Percentiles rank a stretch among this genome's conserved stretches.
Evolutionary conservation across 2,888 invertebrate species (phyloP).

Genomic region (Hypselothyrea guttata): DNA sequence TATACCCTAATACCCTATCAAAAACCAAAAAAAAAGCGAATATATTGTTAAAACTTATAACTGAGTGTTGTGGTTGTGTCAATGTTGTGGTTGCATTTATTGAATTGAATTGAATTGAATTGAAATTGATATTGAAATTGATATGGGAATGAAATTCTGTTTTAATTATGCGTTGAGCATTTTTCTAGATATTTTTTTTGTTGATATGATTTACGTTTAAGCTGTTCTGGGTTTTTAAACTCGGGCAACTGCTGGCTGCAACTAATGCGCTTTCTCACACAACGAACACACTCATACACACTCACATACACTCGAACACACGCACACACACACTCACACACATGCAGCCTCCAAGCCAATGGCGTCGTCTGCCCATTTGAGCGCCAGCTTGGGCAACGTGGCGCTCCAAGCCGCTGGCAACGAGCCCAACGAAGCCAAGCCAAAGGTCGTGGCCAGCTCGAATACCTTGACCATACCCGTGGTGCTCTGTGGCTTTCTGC

Average conservation of each 20-base stretch:
- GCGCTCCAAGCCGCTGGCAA: background rate
- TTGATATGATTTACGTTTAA: conserved; percentile 13
- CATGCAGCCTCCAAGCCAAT: conserved; percentile 19
- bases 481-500: conserved; percentile 83
- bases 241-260: conserved; percentile 29
- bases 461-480: conserved; percentile 81
- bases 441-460: conserved; percentile 23
- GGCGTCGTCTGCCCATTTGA: conserved; percentile 31
- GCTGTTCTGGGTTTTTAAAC: too few relatives aligned
- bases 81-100: conserved; percentile 82
- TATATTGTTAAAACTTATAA: conserved; percentile 32
- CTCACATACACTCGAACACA: conserved; percentile 3
- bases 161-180: too few relatives aligned
- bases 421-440: conserved; percentile 14
- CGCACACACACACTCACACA: conserved; percentile 1
- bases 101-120: conserved; percentile 63
- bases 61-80: conserved; percentile 82
- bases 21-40: conserved; percentile 24
- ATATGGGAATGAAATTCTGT: conserved; percentile 39
- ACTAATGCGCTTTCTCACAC: conserved; percentile 55
- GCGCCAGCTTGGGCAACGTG: conserved; percentile 57
- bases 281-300: conserved; percentile 11
- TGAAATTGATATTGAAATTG: conserved; percentile 58
- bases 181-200: too few relatives aligned
- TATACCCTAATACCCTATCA: conserved; percentile 34